These are phyloP conservation scores for Calycopis cecrops DNA, from an alignment of 1,140 invertebrate genomes.

Conservation along the genomic window DNA sequence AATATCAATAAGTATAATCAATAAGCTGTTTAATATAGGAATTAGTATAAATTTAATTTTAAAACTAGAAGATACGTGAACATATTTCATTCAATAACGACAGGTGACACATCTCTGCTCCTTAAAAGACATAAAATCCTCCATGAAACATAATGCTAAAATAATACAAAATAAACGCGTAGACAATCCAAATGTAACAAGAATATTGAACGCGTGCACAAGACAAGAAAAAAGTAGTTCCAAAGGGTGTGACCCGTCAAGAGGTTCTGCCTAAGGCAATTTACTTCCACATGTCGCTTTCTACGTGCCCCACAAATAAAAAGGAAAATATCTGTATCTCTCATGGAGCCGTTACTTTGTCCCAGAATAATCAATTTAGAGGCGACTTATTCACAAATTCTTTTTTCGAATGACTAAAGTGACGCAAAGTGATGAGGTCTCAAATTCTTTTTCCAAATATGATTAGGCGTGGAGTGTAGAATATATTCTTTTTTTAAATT, in stretches of 20 bases:
- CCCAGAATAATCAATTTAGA: constrained; percentile 20
- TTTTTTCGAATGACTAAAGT: constrained; percentile 7
- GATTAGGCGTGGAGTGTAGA: too few relatives aligned
- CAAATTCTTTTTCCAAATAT: neutral
- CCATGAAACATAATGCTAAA: neutral
- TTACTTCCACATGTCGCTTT: constrained; percentile 66
- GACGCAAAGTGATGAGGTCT: neutral
- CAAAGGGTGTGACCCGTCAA: constrained; percentile 43
- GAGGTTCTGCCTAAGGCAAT: constrained; percentile 62
- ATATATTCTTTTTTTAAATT: too few relatives aligned
- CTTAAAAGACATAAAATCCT: neutral
- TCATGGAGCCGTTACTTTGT: constrained; percentile 51
- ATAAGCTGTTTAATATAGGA: too few relatives aligned
- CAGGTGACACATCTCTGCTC: too few relatives aligned
- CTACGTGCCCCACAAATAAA: constrained; percentile 67
- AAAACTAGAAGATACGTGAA: too few relatives aligned
- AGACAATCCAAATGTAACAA: constrained; percentile 25
- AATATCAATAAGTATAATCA: too few relatives aligned
- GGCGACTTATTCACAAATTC: constrained; percentile 7
- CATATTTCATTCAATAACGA: too few relatives aligned
- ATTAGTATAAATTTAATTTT: too few relatives aligned
- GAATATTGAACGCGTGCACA: constrained; percentile 45
- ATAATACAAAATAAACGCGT: constrained; percentile 12
- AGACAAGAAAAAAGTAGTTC: constrained; percentile 42
- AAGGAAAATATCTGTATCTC: constrained; percentile 52